Conservation (phyloP, 2,888 invertebrate genomes). For the Anorthoa munda region DNA sequence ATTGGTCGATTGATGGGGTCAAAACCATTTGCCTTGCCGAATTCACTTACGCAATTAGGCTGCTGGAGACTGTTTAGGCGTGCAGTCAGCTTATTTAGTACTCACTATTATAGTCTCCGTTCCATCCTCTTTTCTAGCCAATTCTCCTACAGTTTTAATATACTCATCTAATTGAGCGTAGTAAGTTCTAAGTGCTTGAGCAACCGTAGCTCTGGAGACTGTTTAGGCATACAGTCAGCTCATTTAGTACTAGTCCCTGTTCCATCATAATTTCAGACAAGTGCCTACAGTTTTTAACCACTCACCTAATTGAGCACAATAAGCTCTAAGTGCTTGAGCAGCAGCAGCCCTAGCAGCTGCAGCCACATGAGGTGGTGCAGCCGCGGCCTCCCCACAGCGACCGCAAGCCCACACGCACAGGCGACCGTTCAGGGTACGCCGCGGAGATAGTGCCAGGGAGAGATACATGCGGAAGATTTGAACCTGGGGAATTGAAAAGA, state of each 20-base stretch:
- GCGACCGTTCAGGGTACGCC: conserved; percentile 97
- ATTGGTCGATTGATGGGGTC: too few species aligned
- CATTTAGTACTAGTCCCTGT: neutral
- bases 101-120: too few species aligned
- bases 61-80: too few species aligned
- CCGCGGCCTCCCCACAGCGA: conserved; percentile 95
- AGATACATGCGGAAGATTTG: conserved; percentile 94
- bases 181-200: conserved; percentile 91
- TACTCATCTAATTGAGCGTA: too few species aligned
- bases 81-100: too few species aligned
- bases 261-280: neutral
- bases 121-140: too few species aligned
- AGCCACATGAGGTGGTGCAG: conserved; percentile 94
- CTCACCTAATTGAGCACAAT: conserved; percentile 94
- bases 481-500: conserved; percentile 78
- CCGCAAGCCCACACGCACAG: conserved; percentile 96
- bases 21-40: too few species aligned
- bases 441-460: conserved; percentile 96
- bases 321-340: conserved; percentile 96
- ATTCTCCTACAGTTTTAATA: too few species aligned
- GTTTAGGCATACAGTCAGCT: too few species aligned
- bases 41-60: too few species aligned
- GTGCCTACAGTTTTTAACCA: neutral
- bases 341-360: conserved; percentile 95
- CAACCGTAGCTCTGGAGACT: conserved; percentile 92